Evolutionary conservation across 2,113 vertebrate species (phyloP), one percentile per base, ranked within the genome.

Genomic region (Trochalopteron elliotii): DNA sequence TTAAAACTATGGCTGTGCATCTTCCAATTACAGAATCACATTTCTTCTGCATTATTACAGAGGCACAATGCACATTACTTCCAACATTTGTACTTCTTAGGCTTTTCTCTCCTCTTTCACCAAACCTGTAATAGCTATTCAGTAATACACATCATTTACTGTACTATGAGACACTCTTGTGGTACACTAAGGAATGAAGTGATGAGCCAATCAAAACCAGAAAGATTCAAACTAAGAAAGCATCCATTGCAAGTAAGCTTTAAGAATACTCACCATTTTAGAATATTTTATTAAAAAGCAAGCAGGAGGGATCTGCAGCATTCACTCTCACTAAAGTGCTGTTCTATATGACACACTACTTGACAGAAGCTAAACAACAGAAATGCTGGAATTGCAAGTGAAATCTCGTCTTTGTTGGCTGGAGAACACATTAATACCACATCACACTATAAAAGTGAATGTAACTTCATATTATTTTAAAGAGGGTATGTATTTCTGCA

Each of bases 121-220:
- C 22, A 82, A 84, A 86, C 37, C 35, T 77, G 30, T 65, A 82
- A 79, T 2, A 80, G 47, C 27, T 57, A 72, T 12, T 60, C 45
- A 76, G 82, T 42, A 80, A 93, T 31, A 83, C 42, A 92, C 68
- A 88, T 68, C 94, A 96, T 96, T 92, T 90, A 80, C 88, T 96
- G 96, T 97, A 52, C 88, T 97, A 91, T 71, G 92, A 93, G 90
- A 96, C 96, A 97, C 94, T 96, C 96, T 97, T 96, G 96, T 97
- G 96, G 96, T 56, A 91, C 37, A 60, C 59, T 59, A 96, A 96
- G 95, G 94, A 97, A 97, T 94, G 59, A 88, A 95, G 71, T 60
- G 59, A 85, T 90, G 47, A 42, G 90, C 75, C 89, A 95, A 77
- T 83, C 23, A 5, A 27, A 80, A 80, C 40, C 0, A 2, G 77